phyloP scores from a whole-genome alignment of 2,113 vertebrate species.

The Salvelinus sp. region DNA sequence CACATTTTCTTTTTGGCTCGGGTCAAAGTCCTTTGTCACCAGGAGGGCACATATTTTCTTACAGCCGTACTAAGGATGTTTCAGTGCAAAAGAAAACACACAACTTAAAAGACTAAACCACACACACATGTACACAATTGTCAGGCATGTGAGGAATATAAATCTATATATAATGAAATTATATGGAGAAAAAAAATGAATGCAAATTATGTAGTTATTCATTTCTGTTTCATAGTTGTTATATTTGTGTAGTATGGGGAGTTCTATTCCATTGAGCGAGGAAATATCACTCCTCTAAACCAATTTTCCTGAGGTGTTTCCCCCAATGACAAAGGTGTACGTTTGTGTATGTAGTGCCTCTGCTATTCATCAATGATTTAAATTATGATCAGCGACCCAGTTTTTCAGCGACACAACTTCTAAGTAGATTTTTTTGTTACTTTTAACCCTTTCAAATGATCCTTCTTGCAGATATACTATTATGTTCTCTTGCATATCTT shows the following conservation, averaged over 20 bases:
- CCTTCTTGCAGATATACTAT: neutral
- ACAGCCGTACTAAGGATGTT: conserved; percentile 24
- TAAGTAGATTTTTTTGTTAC: conserved; percentile 34
- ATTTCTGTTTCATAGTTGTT: conserved; percentile 71
- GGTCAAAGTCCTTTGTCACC: neutral
- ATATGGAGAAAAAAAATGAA: conserved; percentile 58
- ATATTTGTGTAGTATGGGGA: conserved; percentile 64
- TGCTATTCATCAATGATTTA: conserved; percentile 48
- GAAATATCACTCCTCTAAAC: conserved; percentile 35
- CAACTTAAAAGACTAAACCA: conserved; percentile 35
- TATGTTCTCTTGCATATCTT: conserved; percentile 59
- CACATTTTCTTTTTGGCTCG: conserved; percentile 4
- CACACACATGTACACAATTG: conserved; percentile 57
- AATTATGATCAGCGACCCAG: conserved; percentile 12
- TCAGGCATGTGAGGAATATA: conserved; percentile 70
- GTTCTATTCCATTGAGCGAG: conserved; percentile 51
- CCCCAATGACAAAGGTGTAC: conserved; percentile 31
- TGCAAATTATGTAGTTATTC: conserved; percentile 57
- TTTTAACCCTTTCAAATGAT: conserved; percentile 5
- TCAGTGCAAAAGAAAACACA: conserved; percentile 30
- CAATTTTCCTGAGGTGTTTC: conserved; percentile 9
- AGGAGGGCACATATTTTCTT: conserved; percentile 7
- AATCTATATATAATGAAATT: conserved; percentile 65
- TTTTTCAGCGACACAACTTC: conserved; percentile 36
- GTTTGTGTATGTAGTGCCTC: conserved; percentile 57